Percentiles rank a stretch among this genome's conserved stretches.
phyloP scores from a whole-genome alignment of 2,797 vertebrate genomes.

The Pelochelys cantorii region DNA sequence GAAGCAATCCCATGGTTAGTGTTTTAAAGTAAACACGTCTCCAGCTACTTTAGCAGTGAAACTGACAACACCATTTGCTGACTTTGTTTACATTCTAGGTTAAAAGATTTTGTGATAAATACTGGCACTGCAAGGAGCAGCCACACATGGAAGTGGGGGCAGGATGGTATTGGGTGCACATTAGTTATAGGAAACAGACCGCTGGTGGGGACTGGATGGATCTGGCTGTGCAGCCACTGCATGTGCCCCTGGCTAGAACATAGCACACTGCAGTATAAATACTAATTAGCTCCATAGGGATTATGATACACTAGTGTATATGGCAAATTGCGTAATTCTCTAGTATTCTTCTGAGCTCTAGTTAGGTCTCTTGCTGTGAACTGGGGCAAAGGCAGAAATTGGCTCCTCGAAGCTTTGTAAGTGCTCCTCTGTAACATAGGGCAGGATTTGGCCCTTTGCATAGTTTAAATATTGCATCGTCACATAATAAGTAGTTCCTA shows the following conservation, averaged over 20 bases:
- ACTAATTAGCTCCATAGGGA: constrained; percentile 13
- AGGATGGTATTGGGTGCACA: background rate
- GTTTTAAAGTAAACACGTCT: background rate
- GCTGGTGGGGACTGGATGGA: background rate
- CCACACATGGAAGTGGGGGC: background rate
- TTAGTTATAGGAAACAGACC: background rate
- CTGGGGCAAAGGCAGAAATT: background rate
- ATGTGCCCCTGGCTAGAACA: background rate
- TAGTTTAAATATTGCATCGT: constrained; percentile 41
- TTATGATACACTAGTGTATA: background rate
- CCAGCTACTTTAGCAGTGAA: background rate
- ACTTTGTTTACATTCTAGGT: background rate
- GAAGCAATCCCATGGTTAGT: background rate
- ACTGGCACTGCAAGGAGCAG: background rate
- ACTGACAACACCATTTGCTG: background rate
- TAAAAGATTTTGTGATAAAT: background rate
- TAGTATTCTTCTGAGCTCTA: background rate
- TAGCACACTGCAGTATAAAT: background rate
- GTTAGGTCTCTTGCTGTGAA: background rate
- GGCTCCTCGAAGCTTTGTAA: background rate
- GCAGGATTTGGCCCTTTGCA: constrained; percentile 9
- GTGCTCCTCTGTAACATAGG: background rate
- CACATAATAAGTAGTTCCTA: constrained; percentile 47
- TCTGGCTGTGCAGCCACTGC: background rate
- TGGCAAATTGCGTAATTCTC: constrained; percentile 5